Evolutionary conservation across 2,888 invertebrate species (phyloP).

Genomic region (Phortica magna): DNA sequence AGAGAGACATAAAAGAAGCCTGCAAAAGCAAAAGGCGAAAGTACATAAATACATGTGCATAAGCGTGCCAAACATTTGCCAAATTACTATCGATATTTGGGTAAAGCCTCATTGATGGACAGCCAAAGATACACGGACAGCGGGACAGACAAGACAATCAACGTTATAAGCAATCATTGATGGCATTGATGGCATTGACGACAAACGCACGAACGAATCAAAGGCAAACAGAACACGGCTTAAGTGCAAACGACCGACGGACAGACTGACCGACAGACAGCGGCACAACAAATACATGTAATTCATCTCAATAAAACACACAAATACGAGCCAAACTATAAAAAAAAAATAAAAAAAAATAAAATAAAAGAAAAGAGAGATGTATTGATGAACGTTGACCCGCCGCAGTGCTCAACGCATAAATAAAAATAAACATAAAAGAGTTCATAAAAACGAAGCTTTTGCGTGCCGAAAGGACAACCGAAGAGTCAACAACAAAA

Average conservation of each 20-base stretch:
- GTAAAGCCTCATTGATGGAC: slow-evolving; percentile 55
- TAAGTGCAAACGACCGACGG: slow-evolving; percentile 1
- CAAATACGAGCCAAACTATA: slow-evolving; percentile 62
- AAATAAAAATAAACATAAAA: slow-evolving; percentile 58
- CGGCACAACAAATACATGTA: slow-evolving; percentile 54
- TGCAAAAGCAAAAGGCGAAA: too few species aligned
- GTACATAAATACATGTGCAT: not conserved
- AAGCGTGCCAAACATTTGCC: slow-evolving; percentile 1
- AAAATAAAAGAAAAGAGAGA: too few species aligned
- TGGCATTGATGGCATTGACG: slow-evolving; percentile 39
- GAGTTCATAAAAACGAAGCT: slow-evolving; percentile 47
- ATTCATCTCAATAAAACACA: slow-evolving; percentile 68
- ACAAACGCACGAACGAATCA: slow-evolving; percentile 3
- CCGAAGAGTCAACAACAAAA: not conserved
- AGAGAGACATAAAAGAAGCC: not conserved
- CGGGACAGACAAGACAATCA: not conserved
- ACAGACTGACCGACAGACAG: too few species aligned
- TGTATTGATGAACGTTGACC: slow-evolving; percentile 28
- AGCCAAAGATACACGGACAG: slow-evolving; percentile 59
- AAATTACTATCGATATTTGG: slow-evolving; percentile 4
- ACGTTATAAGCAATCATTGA: slow-evolving; percentile 60
- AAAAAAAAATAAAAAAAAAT: too few species aligned
- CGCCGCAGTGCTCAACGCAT: slow-evolving; percentile 42
- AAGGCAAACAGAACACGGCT: slow-evolving; percentile 2
- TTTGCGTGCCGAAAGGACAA: not conserved